Conservation (phyloP, 2,113 vertebrate genomes). For the Cyanoramphus novaezelandiae region DNA sequence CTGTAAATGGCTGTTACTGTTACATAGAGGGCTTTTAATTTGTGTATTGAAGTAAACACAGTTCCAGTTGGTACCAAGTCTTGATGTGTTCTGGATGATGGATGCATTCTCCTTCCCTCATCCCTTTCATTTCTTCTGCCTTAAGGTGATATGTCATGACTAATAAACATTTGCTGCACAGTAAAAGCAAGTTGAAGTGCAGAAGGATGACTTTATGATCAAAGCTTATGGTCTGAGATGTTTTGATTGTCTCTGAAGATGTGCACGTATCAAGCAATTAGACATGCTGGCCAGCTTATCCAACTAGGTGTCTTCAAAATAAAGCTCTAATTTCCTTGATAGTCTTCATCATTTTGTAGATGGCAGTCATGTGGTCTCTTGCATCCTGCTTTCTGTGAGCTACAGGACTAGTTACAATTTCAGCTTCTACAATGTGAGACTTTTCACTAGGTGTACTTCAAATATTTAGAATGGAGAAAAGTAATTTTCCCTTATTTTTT, state of each 20-base stretch:
- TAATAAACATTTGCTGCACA: neutral
- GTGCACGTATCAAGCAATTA: neutral
- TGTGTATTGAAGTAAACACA: neutral
- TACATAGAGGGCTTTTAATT: neutral
- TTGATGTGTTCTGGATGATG: neutral
- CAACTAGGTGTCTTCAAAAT: neutral
- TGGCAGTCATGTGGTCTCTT: neutral
- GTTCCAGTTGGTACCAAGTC: neutral
- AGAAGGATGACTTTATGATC: neutral
- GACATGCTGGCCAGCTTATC: neutral
- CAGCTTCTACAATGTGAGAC: neutral
- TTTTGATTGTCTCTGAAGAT: neutral
- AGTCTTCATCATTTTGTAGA: neutral
- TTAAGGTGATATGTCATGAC: neutral
- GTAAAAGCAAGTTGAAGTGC: neutral
- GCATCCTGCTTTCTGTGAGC: neutral
- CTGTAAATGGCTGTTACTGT: neutral
- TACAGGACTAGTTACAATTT: rapidly evolving
- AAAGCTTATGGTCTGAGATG: neutral
- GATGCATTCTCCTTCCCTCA: neutral
- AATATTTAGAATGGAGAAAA: neutral
- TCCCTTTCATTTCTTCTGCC: neutral
- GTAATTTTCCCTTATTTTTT: neutral
- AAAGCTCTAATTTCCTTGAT: neutral
- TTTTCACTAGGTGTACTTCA: neutral